A percentile compares a stretch with the other conserved stretches of the same genome.
Evolutionary conservation across 2,113 vertebrate genomes (phyloP).

Genomic region (Odontesthes bonariensis): DNA sequence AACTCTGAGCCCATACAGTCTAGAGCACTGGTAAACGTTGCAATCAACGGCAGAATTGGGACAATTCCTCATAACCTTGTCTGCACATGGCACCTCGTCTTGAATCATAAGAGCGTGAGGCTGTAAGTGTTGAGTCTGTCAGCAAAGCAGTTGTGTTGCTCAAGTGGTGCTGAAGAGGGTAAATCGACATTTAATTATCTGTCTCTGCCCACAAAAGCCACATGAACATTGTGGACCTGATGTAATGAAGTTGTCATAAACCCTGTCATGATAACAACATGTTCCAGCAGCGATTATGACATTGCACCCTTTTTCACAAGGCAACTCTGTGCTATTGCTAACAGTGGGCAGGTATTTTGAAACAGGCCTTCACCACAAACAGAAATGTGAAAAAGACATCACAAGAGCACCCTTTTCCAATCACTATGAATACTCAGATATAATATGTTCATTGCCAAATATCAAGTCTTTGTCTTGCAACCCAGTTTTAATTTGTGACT

Average conservation of each 20-base stretch:
- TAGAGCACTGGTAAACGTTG: constrained; percentile 71
- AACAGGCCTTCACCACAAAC: not conserved
- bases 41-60: constrained; percentile 77
- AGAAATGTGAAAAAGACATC: constrained; percentile 9
- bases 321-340: not conserved
- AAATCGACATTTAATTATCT: constrained; percentile 80
- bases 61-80: constrained; percentile 80
- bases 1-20: constrained; percentile 56
- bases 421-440: constrained; percentile 29
- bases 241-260: constrained; percentile 47
- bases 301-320: not conserved
- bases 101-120: constrained; percentile 69
- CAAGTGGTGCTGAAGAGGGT: constrained; percentile 53
- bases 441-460: constrained; percentile 31
- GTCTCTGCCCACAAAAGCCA: constrained; percentile 57
- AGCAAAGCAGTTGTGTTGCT: constrained; percentile 69
- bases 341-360: not conserved
- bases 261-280: constrained; percentile 12
- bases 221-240: constrained; percentile 55
- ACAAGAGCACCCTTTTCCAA: constrained; percentile 23
- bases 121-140: constrained; percentile 71
- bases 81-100: constrained; percentile 70
- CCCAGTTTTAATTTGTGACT: constrained; percentile 38
- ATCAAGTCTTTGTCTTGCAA: constrained; percentile 30
- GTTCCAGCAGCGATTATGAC: constrained; percentile 12